Evolutionary conservation across 2,888 invertebrate species (phyloP), one percentile per base, ranked within the genome.

Genomic region (Strigamia crassipes): DNA sequence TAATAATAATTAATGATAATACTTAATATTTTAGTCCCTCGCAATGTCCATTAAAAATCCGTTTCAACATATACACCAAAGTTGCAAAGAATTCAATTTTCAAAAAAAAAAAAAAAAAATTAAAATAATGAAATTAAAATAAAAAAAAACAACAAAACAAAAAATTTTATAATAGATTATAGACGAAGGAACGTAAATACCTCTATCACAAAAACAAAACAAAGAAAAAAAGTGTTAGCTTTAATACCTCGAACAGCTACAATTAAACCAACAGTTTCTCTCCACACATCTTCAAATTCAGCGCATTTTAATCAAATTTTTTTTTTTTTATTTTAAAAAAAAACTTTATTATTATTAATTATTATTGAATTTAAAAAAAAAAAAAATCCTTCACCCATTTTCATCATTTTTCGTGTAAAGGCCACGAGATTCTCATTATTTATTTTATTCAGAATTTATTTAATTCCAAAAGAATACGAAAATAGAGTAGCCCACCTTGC

Each of bases 381-480:
- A 56, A 56, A 56, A n/a, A 21, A 56, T 18, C 56, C 21, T 56
- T 18, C n/a, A 38, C n/a, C 56, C 56, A n/a, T 18, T 73, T 73
- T 73, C 73, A 73, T 31, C 12, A 23, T 73, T 73, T 51, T 73
- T 73, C 73, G 73, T 73, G 73, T 73, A 73, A 73, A 73, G 73
- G 73, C 73, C 73, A 73, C 73, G 73, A 73, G 73, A 73, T 73
- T 73, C 73, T 73, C 73, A 73, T 73, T 73, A 31, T 73, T 73
- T n/a, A 21, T 66, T 73, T 73, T 73, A 73, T 31, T 73, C 23
- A 23, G 31, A 73, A 73, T 73, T 73, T 73, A 31, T 73, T 73
- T 27, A 38, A 73, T 73, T 73, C 73, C 73, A 73, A 73, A 73
- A 31, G 31, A 73, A 73, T 73, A 73, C 73, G 73, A 73, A 73